Percentiles rank a stretch among this genome's conserved stretches.
Conservation (phyloP, 2,888 invertebrate genomes). For the Podotricha telesiphe region DNA sequence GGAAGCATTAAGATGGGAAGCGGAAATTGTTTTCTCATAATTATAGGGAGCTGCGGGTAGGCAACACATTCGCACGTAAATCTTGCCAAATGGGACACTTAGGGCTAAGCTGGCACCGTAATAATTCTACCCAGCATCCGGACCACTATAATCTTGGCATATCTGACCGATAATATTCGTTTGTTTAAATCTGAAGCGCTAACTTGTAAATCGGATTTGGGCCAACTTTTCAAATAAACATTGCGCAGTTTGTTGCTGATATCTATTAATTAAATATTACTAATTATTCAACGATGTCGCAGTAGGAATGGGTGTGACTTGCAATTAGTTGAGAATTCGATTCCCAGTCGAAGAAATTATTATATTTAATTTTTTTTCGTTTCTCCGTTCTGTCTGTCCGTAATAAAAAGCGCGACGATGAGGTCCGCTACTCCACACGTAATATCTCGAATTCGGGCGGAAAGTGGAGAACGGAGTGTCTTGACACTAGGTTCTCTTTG, state of each 20-base stretch:
- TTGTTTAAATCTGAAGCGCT: slow-evolving; percentile 74
- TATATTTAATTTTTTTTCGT: too few relatives aligned
- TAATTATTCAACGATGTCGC: too few relatives aligned
- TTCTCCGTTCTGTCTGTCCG: too few relatives aligned
- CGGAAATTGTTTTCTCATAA: slow-evolving; percentile 83
- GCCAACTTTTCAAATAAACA: slow-evolving; percentile 69
- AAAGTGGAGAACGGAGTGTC: too few relatives aligned
- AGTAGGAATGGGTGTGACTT: too few relatives aligned
- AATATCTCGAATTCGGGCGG: too few relatives aligned
- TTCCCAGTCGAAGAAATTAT: too few relatives aligned
- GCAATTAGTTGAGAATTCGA: too few relatives aligned
- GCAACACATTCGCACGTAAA: slow-evolving; percentile 81
- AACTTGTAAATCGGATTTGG: slow-evolving; percentile 62
- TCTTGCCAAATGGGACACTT: slow-evolving; percentile 79
- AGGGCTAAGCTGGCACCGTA: slow-evolving; percentile 78
- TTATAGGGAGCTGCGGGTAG: slow-evolving; percentile 69
- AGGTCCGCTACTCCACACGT: too few relatives aligned
- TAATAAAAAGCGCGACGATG: too few relatives aligned
- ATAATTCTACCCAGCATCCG: slow-evolving; percentile 73
- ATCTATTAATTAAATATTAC: not conserved
- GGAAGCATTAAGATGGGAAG: slow-evolving; percentile 75
- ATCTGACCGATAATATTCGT: slow-evolving; percentile 81
- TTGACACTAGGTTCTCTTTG: too few relatives aligned
- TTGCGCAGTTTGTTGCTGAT: slow-evolving; percentile 57
- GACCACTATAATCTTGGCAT: slow-evolving; percentile 81